Conservation (phyloP, 2,113 vertebrate species). For the Perognathus longimembris region DNA sequence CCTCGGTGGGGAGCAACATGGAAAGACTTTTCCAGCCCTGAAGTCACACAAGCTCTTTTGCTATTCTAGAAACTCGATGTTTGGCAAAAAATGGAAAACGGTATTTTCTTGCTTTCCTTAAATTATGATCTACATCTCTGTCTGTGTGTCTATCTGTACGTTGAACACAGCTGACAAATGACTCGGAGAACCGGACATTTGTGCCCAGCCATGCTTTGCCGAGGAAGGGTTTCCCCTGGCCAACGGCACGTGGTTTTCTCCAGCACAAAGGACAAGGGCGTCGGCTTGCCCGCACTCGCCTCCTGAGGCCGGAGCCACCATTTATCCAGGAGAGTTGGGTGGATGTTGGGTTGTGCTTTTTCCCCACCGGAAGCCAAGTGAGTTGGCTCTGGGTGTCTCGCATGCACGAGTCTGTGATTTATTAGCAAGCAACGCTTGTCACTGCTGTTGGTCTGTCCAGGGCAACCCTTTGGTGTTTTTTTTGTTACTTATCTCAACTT, state of each 20-base stretch:
- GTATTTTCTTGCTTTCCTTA: conserved; percentile 58
- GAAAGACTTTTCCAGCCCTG: conserved; percentile 36
- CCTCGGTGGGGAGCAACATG: too few relatives aligned
- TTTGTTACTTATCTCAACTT: conserved; percentile 88
- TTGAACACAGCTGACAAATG: conserved; percentile 69
- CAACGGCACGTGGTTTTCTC: conserved; percentile 63
- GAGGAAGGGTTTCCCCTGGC: conserved; percentile 52
- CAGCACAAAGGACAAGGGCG: conserved; percentile 56
- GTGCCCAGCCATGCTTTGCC: conserved; percentile 58
- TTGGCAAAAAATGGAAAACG: conserved; percentile 67
- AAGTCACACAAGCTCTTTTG: conserved; percentile 39
- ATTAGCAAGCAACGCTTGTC: conserved; percentile 71
- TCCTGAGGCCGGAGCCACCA: conserved; percentile 64
- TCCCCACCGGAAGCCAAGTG: conserved; percentile 69
- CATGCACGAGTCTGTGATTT: conserved; percentile 66
- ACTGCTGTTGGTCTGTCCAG: conserved; percentile 81
- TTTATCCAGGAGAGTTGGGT: conserved; percentile 64
- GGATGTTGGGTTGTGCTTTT: conserved; percentile 49
- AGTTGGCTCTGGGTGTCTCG: conserved; percentile 71
- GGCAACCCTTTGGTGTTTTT: conserved; percentile 85
- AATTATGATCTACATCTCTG: neutral
- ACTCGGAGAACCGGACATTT: conserved; percentile 64
- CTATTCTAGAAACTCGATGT: conserved; percentile 44
- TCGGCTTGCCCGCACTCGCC: conserved; percentile 70
- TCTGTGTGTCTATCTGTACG: too few relatives aligned